Base-by-base conservation (phyloP, 2,113 vertebrate genomes). In the Prochilodus magdalenae region DNA sequence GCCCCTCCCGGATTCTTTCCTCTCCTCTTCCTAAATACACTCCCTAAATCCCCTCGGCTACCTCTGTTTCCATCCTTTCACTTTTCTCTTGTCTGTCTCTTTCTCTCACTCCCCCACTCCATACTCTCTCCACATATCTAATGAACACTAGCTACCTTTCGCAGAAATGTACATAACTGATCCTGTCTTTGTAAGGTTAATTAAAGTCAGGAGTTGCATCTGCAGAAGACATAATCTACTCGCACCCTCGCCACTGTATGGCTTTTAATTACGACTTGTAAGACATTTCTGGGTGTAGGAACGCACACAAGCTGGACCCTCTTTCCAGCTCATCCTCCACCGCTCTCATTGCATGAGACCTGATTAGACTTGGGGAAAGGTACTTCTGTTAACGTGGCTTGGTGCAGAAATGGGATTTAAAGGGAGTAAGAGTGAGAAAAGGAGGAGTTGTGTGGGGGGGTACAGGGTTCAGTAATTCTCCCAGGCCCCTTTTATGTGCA, bases 131-230 rank as follows among this genome's bases (percentile, higher is more conserved):
- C 40, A 36, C 18, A 36, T 53, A 22, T 83, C 53, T 85, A 82
- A 78, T 82, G 78, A 71, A 62, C 75, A 72, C 79, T 40, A 33
- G 77, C 73, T 67, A 78, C 66, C 71, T 77, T 82, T 81, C 18
- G 26, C 22, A 16, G 26, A 29, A 59, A 59, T 40, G 71, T 72
- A 69, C 40, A 88, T 87, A 88, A 91, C 86, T 83, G 89, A 93
- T 91, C 90, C 86, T 84, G 89, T 89, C 89, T 91, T 90, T 91
- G 89, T 91, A 88, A 89, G 89, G 91, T 92, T 93, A 90, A 94
- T 91, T 93, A 90, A 90, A 92, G 88, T 86, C 92, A 91, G 82
- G 84, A 91, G 86, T 88, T 88, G 89, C 90, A 89, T 89, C 90
- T 87, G 88, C 79, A 84, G 87, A 83, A 92, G 89, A 85, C 87